These are phyloP conservation scores for Mus spicilegus DNA, from an alignment of 2,113 vertebrate species.

Conservation along the genomic window DNA sequence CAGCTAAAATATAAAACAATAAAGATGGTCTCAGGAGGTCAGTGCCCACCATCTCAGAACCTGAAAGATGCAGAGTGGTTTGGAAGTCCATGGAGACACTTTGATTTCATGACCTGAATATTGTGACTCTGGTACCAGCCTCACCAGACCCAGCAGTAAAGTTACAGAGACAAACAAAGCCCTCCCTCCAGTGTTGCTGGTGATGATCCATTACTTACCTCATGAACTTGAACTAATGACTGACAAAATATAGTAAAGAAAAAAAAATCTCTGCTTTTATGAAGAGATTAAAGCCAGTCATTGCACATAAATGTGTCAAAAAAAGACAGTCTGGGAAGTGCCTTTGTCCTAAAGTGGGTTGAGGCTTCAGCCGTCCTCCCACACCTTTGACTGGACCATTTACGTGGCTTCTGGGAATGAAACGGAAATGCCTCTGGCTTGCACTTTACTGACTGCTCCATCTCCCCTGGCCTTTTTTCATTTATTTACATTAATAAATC, in stretches of 20 bases:
- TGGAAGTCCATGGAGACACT: neutral
- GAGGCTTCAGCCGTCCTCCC: neutral
- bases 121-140: neutral
- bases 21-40: neutral
- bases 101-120: neutral
- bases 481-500: conserved; percentile 42
- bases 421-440: neutral
- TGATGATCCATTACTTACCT: conserved; percentile 5
- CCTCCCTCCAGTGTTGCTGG: neutral
- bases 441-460: neutral
- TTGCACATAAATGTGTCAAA: conserved; percentile 13
- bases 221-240: conserved; percentile 63
- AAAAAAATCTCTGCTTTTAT: conserved; percentile 33
- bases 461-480: neutral
- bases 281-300: conserved; percentile 41
- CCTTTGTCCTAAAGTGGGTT: neutral
- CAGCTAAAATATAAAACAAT: neutral
- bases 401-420: neutral
- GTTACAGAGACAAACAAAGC: neutral
- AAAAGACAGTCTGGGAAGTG: conserved; percentile 13
- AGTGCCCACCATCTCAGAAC: neutral
- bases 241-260: conserved; percentile 28
- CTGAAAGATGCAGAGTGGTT: neutral
- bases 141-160: neutral
- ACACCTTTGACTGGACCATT: neutral